A percentile compares a stretch with the other conserved stretches of the same genome.
Conservation (phyloP, 2,113 vertebrate species). For the human region DNA sequence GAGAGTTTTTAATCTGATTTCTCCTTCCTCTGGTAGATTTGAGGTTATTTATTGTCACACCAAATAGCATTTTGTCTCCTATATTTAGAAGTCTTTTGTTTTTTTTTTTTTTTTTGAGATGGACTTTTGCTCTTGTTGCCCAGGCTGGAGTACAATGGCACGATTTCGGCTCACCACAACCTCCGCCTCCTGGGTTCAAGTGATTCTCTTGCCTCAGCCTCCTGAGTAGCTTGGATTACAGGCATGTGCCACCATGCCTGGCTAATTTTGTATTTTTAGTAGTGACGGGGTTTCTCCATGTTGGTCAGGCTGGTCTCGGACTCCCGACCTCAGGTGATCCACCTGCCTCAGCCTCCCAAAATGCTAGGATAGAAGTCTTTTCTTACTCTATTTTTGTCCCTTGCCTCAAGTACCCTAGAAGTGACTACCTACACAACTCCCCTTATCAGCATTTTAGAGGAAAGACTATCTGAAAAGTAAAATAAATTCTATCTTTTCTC, state of each 20-base stretch:
- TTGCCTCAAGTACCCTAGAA: background rate
- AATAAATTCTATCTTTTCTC: background rate
- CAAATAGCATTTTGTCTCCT: background rate
- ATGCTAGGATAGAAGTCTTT: background rate
- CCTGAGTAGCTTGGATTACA: too few relatives aligned
- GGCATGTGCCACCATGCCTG: too few relatives aligned
- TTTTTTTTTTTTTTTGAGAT: background rate
- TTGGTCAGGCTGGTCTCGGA: too few relatives aligned
- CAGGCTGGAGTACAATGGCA: too few relatives aligned
- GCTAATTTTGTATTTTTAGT: too few relatives aligned
- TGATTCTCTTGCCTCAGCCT: too few relatives aligned
- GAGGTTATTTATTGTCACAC: background rate
- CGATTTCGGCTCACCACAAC: too few relatives aligned
- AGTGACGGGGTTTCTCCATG: too few relatives aligned
- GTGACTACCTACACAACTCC: background rate
- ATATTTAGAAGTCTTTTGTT: background rate
- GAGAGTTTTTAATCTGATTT: background rate
- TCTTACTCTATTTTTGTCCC: background rate
- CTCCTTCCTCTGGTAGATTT: background rate
- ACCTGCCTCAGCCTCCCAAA: too few relatives aligned
- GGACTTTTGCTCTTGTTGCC: too few relatives aligned
- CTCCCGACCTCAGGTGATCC: too few relatives aligned
- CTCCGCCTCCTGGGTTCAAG: too few relatives aligned
- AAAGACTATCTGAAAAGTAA: background rate
- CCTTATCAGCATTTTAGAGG: background rate